Percentiles rank a stretch among this genome's conserved stretches.
phyloP scores from a whole-genome alignment of 2,113 vertebrate species.

The Strix aluco region DNA sequence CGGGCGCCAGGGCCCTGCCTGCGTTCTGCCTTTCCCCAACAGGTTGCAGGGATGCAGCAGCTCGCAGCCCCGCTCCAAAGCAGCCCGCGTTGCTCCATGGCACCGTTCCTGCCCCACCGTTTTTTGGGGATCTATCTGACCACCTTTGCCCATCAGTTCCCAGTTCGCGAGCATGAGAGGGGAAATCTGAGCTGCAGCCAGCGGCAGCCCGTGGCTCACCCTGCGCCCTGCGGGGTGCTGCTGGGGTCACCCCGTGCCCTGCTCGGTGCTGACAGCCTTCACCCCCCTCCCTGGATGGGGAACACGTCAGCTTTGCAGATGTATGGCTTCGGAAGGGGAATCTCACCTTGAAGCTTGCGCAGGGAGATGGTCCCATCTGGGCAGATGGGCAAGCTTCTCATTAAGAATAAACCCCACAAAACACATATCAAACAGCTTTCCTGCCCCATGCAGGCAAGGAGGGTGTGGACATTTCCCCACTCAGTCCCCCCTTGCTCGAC shows the following conservation, averaged over 20 bases:
- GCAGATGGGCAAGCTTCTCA: background rate
- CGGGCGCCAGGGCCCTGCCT: background rate
- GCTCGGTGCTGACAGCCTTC: background rate
- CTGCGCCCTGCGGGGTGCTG: background rate
- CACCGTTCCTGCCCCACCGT: too few relatives aligned
- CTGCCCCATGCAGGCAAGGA: background rate
- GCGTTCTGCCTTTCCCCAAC: background rate
- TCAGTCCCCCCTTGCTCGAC: background rate
- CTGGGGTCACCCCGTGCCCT: background rate
- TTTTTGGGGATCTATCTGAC: background rate
- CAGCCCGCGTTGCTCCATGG: background rate
- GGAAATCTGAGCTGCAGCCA: fast-evolving
- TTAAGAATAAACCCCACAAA: background rate
- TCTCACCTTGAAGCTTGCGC: background rate
- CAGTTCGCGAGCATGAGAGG: background rate
- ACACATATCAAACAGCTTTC: fast-evolving
- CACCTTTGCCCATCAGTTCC: background rate
- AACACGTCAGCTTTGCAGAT: fast-evolving
- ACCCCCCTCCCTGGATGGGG: background rate
- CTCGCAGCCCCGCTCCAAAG: background rate
- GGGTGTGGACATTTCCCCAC: fast-evolving
- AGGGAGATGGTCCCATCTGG: background rate
- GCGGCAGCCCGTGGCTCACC: background rate
- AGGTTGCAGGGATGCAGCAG: too few relatives aligned
- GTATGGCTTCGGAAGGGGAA: background rate